phyloP scores from a whole-genome alignment of 1,140 invertebrate genomes.

The Zaprionus kolodkinae region DNA sequence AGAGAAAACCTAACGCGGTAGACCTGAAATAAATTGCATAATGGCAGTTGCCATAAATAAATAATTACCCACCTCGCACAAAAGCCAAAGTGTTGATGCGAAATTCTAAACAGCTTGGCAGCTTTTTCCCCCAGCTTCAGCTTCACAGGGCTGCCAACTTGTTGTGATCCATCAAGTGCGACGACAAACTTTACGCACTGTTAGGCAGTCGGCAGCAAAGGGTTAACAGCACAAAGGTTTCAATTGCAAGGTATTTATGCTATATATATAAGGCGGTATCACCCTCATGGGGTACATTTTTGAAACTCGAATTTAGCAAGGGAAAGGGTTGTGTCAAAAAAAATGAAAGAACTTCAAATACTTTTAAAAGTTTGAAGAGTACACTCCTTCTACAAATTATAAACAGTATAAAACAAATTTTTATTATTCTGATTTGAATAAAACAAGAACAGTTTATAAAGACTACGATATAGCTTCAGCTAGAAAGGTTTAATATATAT shows the following conservation, averaged over 20 bases:
- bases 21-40: slow-evolving; percentile 78
- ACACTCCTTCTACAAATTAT: no score
- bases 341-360: background rate
- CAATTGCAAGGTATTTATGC: background rate
- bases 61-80: slow-evolving; percentile 51
- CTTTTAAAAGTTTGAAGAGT: background rate
- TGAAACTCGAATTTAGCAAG: background rate
- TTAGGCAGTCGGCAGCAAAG: slow-evolving; percentile 61
- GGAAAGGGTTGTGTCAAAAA: background rate
- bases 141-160: slow-evolving; percentile 40
- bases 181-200: slow-evolving; percentile 80
- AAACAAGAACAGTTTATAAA: no score
- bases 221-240: slow-evolving; percentile 56
- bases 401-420: no score
- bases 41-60: slow-evolving; percentile 62
- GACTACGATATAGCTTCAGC: no score
- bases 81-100: slow-evolving; percentile 71
- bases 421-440: no score
- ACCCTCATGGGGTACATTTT: background rate
- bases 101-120: slow-evolving; percentile 34
- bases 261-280: background rate
- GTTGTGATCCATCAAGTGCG: slow-evolving; percentile 77
- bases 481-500: no score
- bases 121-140: slow-evolving; percentile 8
- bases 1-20: slow-evolving; percentile 63